Evolutionary conservation across 2,888 invertebrate species (phyloP).

Genomic region (Diaphora mendica): DNA sequence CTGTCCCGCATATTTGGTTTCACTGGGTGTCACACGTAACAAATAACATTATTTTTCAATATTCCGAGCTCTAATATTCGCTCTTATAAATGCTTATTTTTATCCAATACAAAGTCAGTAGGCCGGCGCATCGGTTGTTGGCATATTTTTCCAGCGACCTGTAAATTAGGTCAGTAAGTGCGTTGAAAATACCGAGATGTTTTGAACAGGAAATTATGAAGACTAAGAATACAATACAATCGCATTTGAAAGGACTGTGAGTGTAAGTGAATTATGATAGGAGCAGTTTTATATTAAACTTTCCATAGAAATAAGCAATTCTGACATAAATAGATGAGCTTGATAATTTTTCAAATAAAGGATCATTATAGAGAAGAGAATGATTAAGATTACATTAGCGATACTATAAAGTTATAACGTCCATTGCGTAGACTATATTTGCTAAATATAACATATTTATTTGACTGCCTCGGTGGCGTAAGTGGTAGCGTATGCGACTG

Average conservation of each 20-base stretch:
- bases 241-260: background rate
- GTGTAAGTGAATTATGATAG: background rate
- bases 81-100: background rate
- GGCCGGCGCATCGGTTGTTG: background rate
- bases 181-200: conserved; percentile 44
- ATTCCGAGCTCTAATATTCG: background rate
- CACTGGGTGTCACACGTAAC: background rate
- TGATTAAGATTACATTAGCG: background rate
- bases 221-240: conserved; percentile 4
- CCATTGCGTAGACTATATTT: background rate
- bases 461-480: too few species aligned
- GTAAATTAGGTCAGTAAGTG: conserved; percentile 63
- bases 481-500: too few species aligned
- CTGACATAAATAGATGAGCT: background rate
- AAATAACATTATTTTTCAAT: background rate
- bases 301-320: background rate
- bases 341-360: background rate
- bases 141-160: conserved; percentile 15
- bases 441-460: too few species aligned
- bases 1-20: background rate
- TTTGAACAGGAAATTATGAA: conserved; percentile 54
- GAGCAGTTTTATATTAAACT: background rate
- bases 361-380: background rate
- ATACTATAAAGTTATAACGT: too few species aligned
- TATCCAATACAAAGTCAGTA: background rate